Base-by-base conservation (phyloP, 2,797 vertebrate species). In the Chromis chromis region DNA sequence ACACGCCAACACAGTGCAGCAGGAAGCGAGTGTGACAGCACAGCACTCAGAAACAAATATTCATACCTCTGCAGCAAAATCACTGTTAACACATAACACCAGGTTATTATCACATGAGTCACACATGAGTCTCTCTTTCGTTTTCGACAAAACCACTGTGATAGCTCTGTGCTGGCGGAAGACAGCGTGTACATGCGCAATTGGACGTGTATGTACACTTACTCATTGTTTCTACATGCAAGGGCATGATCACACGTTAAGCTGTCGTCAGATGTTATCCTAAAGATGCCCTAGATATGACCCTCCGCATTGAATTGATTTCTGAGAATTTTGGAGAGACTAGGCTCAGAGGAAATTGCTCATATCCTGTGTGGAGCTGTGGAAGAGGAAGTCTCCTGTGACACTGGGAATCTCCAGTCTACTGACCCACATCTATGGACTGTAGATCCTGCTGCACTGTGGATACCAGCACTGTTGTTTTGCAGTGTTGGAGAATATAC, bases 291-390 rank as follows among this genome's bases (percentile, higher is more conserved):
- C 82, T 19, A 63, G 40, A 69, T 76, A 10, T 88, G 76, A 90
- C 74, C 78, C 59, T 52, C n/a, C 21, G n/a, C 16, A 10, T n/a
- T 81, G 70, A 77, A 67, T 71, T 44, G 40, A 71, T 79, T 86
- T 82, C 74, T 78, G 84, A 64, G 78, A 83, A 83, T 86, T 81
- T 88, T 76, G 42, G 22, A 85, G 65, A 42, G 22, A 12, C 65
- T 66, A 25, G 24, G 67, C 61, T 79, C 65, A 42, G 64, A 90
- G 86, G 91, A 93, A 92, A 89, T 90, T 88, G 83, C 79, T 91
- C 88, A 92, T 90, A 91, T 93, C 91, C 92, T 91, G 90, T 81
- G 74, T 77, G 72, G 82, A 85, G 82, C 80, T 75, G 48, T 84
- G 79, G 83, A 91, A 88, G 87, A 85, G 80, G 83, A 91, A 88